phyloP scores from a whole-genome alignment of 1,140 invertebrate genomes.

The Aphelenchoides avenae region DNA sequence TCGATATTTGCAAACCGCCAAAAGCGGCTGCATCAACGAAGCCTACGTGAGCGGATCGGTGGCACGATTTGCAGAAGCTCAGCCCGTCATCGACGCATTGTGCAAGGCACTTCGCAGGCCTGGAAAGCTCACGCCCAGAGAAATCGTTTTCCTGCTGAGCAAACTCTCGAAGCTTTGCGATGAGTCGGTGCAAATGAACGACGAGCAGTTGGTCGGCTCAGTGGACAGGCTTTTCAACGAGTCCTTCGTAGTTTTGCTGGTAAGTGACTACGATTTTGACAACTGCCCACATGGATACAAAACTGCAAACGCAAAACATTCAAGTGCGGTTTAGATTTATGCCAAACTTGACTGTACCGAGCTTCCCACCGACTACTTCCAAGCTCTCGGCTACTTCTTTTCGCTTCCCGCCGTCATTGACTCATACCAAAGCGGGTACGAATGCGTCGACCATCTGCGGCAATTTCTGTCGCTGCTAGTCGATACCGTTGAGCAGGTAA shows the following conservation, averaged over 20 bases:
- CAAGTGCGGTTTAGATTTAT: neutral
- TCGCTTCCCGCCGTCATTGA: slow-evolving; percentile 5
- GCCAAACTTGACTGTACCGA: slow-evolving; percentile 20
- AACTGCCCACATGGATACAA: neutral
- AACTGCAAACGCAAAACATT: neutral
- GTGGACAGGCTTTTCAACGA: slow-evolving; percentile 9
- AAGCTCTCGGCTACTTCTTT: slow-evolving; percentile 23
- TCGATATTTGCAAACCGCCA: too few relatives aligned
- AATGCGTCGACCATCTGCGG: slow-evolving; percentile 30
- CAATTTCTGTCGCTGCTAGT: slow-evolving; percentile 25
- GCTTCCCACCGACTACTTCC: slow-evolving; percentile 25
- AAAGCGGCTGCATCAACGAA: too few relatives aligned
- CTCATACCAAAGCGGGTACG: slow-evolving; percentile 33
- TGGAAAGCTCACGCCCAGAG: neutral
- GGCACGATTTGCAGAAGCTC: too few relatives aligned
- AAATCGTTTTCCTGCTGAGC: neutral
- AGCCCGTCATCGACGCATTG: slow-evolving; percentile 1
- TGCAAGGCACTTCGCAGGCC: neutral
- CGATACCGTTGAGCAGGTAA: slow-evolving; percentile 28
- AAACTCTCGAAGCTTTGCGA: neutral
- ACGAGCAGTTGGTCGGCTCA: neutral
- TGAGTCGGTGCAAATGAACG: neutral
- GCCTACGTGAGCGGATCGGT: too few relatives aligned
- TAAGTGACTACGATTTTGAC: slow-evolving; percentile 1
- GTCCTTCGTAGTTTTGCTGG: slow-evolving; percentile 8